These are phyloP conservation scores for Thera britannica DNA, from an alignment of 2,888 invertebrate genomes.

Conservation along the genomic window DNA sequence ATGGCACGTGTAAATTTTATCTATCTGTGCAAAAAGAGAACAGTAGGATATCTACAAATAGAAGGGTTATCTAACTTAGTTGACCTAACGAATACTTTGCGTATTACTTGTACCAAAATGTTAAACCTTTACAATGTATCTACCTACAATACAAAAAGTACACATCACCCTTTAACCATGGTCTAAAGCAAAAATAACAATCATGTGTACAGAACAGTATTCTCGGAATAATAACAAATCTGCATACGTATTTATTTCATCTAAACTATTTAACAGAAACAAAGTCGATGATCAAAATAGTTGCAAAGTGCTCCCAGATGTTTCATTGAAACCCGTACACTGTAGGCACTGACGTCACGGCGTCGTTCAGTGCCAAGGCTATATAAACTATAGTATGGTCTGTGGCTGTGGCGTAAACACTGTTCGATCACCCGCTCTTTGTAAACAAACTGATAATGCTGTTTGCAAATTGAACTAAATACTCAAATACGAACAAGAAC, in stretches of 20 bases:
- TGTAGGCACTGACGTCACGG: constrained; percentile 64
- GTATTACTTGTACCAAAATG: no score
- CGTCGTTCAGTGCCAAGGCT: constrained; percentile 72
- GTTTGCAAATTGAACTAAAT: constrained; percentile 26
- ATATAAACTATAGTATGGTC: constrained; percentile 20
- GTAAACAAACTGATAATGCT: constrained; percentile 58
- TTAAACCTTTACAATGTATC: no score
- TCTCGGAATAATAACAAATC: background rate
- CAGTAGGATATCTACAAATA: no score
- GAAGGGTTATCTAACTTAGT: no score
- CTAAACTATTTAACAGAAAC: constrained; percentile 16
- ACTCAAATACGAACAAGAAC: constrained; percentile 26
- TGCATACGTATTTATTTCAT: constrained; percentile 12
- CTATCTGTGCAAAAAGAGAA: no score
- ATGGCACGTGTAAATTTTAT: no score
- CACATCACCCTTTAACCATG: background rate
- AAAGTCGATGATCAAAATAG: constrained; percentile 23
- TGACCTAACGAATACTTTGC: no score
- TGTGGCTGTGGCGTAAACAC: constrained; percentile 56
- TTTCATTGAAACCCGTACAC: constrained; percentile 14
- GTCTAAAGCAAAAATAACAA: background rate
- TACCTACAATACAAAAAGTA: no score
- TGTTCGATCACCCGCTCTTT: constrained; percentile 58
- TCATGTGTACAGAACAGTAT: background rate
- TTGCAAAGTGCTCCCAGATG: constrained; percentile 27